Evolutionary conservation across 2,797 vertebrate species (phyloP), one percentile per base, ranked within the genome.

Genomic region (Coregonus sp.): DNA sequence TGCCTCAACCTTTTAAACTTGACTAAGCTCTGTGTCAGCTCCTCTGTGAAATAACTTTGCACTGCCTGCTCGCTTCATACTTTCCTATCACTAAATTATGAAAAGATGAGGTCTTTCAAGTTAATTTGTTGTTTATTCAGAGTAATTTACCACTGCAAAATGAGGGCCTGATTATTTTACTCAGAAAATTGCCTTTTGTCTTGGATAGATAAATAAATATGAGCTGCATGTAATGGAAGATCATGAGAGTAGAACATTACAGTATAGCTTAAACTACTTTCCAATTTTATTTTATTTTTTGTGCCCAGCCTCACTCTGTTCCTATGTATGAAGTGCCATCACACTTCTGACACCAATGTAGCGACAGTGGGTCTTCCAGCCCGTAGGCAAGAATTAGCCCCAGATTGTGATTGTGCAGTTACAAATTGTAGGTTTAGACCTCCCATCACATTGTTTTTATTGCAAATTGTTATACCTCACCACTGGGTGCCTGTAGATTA

Each of bases 101-200:
- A 20, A 59, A 59, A 7, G 56, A 59, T 59, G 2, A 59, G n/a
- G 56, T 20, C 56, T 20, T 54, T n/a, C 18, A n/a, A n/a, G 18
- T 59, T 63, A 25, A 63, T 63, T 29, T 29, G 1, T 63, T 63
- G 59, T 63, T 29, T 63, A 29, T 25, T 63, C 59, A 11, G 59
- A 63, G 20, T 63, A 20, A 63, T 63, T 63, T 63, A 20, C 1
- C 59, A 63, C 9, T 0, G 20, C 59, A 29, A 63, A 18, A 56
- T 56, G 18, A 56, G 54, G 54, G 54, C 54, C 54, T 56, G 54
- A 56, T 56, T 56, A 18, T 56, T 56, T 56, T 56, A n/a, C 68
- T 70, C 18, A 40, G 68, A n/a, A 50, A 52, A 71, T 71, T 71
- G 70, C 47, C 25, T 52, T 51, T 71, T 71, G 70, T 51, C 47